Evolutionary conservation across 2,113 vertebrate species (phyloP), one percentile per base, ranked within the genome.

Genomic region (Todiramphus saurophagus): DNA sequence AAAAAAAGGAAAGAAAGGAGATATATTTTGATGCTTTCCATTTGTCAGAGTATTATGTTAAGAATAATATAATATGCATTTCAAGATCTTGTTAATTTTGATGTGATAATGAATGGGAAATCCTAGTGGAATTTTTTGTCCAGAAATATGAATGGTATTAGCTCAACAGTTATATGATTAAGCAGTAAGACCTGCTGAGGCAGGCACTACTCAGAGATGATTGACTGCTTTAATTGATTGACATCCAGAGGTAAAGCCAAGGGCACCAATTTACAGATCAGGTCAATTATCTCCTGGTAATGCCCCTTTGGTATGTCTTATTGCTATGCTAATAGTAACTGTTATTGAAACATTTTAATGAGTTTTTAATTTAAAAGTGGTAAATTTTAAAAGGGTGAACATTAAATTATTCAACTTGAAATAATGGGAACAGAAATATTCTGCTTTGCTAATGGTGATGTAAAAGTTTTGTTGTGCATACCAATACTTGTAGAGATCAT

Each of bases 151-250:
- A 97, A 95, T 76, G 89, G 81, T 94, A 86, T 83, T 96, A 97
- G 79, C 85, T 92, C 94, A 95, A 95, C 91, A 93, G 93, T 94
- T 94, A 93, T 87, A 70, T 93, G 96, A 97, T 96, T 97, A 97
- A 95, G 94, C 94, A 87, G 43, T 85, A 75, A 69, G 95, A 91
- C 90, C 83, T 96, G 95, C 96, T 90, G 93, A 97, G 95, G 93
- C 93, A 93, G 86, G 89, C 83, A 83, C 37, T 94, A 69, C 87
- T 92, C 1, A 0, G 81, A 63, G 81, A 82, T 94, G 95, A 96
- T 89, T 97, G 97, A 98, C 90, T 96, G 89, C 64, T 95, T 67
- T 96, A 96, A 98, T 97, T 97, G 98, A 98, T 95, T 96, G 97
- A 96, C 97, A 93, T 69, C 28, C 95, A 94, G 88, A 74, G 78